Evolutionary conservation across 1,140 invertebrate genomes (phyloP), one percentile per base, ranked within the genome.

Genomic region (Ostrea denselamellosa): DNA sequence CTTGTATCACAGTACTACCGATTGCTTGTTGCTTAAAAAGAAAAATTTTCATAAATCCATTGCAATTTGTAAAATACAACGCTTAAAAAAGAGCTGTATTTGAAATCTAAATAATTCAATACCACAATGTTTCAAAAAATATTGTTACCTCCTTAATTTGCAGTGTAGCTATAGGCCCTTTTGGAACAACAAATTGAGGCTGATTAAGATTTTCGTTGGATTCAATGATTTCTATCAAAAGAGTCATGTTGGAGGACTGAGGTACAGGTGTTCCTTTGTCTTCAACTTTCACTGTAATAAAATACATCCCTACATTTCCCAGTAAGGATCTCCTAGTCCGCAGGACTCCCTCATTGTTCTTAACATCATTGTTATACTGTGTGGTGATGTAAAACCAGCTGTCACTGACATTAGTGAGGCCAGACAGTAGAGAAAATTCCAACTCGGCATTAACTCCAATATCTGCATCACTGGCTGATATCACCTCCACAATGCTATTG

Each of bases 201-300:
- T 86, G 85, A 77, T 91, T 83, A 28, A 91, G 88, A 89, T 93
- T 93, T 12, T 92, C 92, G 89, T 77, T 77, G 22, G 68, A 77
- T 34, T 93, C 92, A 22, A 88, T 28, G 2, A 93, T 84, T 25
- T 89, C 77, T 71, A 93, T 87, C 34, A 86, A 77, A 19, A 92
- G 77, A 3, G 25, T 56, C n/a, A 88, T 89, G 2, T 86, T 89
- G 56, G 85, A 88, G 51, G 84, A 85, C n/a, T 65, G 82, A 12
- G 8, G 58, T n/a, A 62, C 53, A 25, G 77, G 87, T 2, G 53
- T 83, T 19, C 90, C 92, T n/a, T 86, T 88, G 87, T 92, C 92
- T 19, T 82, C 89, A 17, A 91, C 92, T 82, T 65, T 88, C 8
- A 92, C 90, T 52, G 92, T 93, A 34, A 93, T 65, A 87, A 90